Evolutionary conservation across 2,113 vertebrate genomes (phyloP), one percentile per base, ranked within the genome.

Genomic region (Macroglossus sobrinus): DNA sequence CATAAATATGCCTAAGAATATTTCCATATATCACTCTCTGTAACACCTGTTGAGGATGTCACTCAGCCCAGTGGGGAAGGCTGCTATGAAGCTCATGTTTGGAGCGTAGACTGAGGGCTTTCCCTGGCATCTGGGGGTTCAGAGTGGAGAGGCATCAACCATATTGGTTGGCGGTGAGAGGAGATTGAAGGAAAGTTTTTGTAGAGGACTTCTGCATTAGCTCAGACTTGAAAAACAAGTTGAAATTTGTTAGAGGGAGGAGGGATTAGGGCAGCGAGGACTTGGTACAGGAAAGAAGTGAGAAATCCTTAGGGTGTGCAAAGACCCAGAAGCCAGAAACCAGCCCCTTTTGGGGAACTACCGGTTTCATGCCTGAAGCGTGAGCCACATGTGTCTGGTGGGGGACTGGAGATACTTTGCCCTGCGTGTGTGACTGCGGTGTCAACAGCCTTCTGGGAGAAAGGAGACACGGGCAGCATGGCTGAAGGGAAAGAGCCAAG

Each of bases 401-500:
- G 33, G 4, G 16, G 11, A 4, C 13, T 30, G 26, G 28, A 19
- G 3, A n/a, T 8, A 7, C 21, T 28, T 64, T 63, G 50, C 35
- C 26, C 12, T 30, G 6, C 33, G 24, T 30, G 16, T 45, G 45
- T 47, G 38, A 79, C 24, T 13, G 5, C 1, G 28, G 13, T 9
- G 22, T 43, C 53, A 30, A 33, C 21, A 38, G 12, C 13, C 24
- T 68, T 16, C 61, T 30, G 4, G 24, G 15, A 63, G 4, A 55
- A 53, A 57, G 24, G 11, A 57, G 26, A 35, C 5, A 21, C 1
- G 18, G 16, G 40, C 0, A 1, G 43, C 22, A 0, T 0, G 30
- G 28, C 1, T 7, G 24, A 9, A 21, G 4, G 18, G 75, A 82
- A 53, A 9, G 14, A 14, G 4, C 3, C 4, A 28, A 35, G 38